Conservation (phyloP, 2,888 invertebrate species). For the Erynnis tages region DNA sequence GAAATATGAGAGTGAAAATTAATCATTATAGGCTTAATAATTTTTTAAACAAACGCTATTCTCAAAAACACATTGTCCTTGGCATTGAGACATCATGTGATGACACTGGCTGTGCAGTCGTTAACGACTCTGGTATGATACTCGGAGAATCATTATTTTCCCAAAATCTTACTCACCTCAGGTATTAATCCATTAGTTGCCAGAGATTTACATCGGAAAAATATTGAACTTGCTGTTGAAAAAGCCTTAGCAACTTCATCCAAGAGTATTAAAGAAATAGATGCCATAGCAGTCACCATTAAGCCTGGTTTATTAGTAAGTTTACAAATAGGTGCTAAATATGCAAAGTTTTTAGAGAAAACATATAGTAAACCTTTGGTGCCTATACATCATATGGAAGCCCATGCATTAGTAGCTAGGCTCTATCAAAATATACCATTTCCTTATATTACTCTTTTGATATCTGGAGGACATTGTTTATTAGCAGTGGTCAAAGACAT, state of each 20-base stretch:
- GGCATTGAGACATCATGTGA: constrained; percentile 99
- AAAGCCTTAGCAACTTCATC: constrained; percentile 84
- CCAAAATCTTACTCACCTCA: constrained; percentile 88
- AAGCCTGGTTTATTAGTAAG: constrained; percentile 93
- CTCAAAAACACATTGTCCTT: constrained; percentile 72
- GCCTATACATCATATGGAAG: constrained; percentile 99
- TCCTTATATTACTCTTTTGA: constrained; percentile 93
- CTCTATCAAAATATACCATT: constrained; percentile 87
- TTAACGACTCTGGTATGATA: constrained; percentile 86
- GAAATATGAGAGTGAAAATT: neutral
- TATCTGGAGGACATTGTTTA: constrained; percentile 97
- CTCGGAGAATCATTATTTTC: constrained; percentile 91
- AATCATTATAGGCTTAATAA: neutral
- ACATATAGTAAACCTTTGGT: constrained; percentile 89
- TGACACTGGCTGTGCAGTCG: constrained; percentile 96
- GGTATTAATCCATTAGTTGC: constrained; percentile 95
- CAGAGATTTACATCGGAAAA: constrained; percentile 87
- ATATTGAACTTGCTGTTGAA: constrained; percentile 88
- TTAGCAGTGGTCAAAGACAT: constrained; percentile 87
- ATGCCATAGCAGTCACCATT: constrained; percentile 95
- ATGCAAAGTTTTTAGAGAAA: constrained; percentile 88
- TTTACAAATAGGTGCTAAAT: constrained; percentile 89
- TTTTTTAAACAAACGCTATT: constrained; percentile 8
- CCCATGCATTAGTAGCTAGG: constrained; percentile 95
- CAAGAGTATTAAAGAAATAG: constrained; percentile 83